Evolutionary conservation across 2,113 vertebrate genomes (phyloP), one percentile per base, ranked within the genome.

Genomic region (Ascaphus truei): DNA sequence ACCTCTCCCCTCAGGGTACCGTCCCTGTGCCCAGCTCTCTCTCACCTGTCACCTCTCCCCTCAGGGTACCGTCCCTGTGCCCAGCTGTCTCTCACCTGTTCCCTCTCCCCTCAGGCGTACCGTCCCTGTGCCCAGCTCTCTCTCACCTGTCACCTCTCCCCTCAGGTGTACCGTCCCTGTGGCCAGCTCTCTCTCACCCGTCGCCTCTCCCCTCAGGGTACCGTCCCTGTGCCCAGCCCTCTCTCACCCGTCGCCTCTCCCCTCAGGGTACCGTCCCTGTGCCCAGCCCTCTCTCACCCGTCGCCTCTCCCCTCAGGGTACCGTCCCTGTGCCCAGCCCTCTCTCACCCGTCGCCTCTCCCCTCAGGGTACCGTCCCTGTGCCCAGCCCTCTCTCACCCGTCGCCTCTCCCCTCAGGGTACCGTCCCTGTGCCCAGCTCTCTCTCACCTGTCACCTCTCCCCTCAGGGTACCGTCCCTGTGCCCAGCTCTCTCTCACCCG

Each of bases 11-110:
- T 1, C 79, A 96, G 94, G 93, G 9, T 96, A 96, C 77, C 92
- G 92, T 0, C 86, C 92, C 0, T 95, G 94, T 56, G 94, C 93
- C 36, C 91, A 92, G 80, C 77, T n/a, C n/a, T n/a, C n/a, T n/a
- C n/a, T n/a, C n/a, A n/a, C n/a, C n/a, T n/a, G n/a, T n/a, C n/a
- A n/a, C n/a, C n/a, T n/a, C n/a, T n/a, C 16, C 13, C 18, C 7
- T 22, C 26, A 12, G 7, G 20, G 1, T 26, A 20, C 8, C 2
- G 3, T n/a, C 34, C 22, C 22, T 26, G 5, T 41, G 1, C 0
- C 15, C 22, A 2, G 1, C 0, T 5, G 6, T 41, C 55, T 57
- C 34, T 31, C 1, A 5, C 31, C 39, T 12, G 0, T 25, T 5
- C 11, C 29, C 27, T 4, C 0, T 1, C 27, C 20, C 4, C 8